Percentiles rank a stretch among this genome's conserved stretches.
These are phyloP conservation scores for Natrix natrix DNA, from an alignment of 2,797 vertebrate genomes.

Conservation along the genomic window DNA sequence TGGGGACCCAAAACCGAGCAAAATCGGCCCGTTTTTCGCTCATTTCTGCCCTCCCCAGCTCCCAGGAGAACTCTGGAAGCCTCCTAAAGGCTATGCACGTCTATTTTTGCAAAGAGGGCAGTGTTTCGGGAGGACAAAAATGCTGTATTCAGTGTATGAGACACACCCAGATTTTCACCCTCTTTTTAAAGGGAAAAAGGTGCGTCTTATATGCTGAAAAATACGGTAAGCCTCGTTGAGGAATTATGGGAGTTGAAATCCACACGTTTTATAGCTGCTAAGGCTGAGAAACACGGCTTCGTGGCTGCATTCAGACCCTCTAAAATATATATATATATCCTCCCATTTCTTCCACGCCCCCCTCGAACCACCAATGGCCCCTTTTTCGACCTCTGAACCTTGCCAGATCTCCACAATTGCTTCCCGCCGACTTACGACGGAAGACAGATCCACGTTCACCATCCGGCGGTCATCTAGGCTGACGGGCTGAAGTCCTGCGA, in stretches of 20 bases:
- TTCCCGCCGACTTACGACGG: constrained; percentile 79
- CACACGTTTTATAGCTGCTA: background rate
- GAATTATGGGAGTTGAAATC: background rate
- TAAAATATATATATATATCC: background rate
- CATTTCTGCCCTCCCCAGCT: too few relatives aligned
- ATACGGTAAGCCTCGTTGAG: too few relatives aligned
- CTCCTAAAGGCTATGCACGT: too few relatives aligned
- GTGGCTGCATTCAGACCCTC: background rate
- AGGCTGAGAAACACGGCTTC: background rate
- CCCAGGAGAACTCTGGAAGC: too few relatives aligned
- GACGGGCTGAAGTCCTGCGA: constrained; percentile 92
- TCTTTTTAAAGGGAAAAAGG: too few relatives aligned
- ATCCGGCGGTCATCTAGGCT: constrained; percentile 81
- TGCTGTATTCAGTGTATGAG: too few relatives aligned
- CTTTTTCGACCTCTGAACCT: background rate
- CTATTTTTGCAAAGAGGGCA: too few relatives aligned
- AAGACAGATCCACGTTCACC: constrained; percentile 92
- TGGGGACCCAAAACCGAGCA: too few relatives aligned
- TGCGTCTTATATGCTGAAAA: too few relatives aligned
- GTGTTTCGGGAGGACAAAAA: too few relatives aligned
- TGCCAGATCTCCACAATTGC: rapidly evolving
- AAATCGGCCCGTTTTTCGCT: too few relatives aligned
- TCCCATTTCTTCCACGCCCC: background rate
- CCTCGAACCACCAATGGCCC: background rate
- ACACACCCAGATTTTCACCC: too few relatives aligned